Evolutionary conservation across 2,113 vertebrate genomes (phyloP).

Genomic region (Ctenodactylus gundi): DNA sequence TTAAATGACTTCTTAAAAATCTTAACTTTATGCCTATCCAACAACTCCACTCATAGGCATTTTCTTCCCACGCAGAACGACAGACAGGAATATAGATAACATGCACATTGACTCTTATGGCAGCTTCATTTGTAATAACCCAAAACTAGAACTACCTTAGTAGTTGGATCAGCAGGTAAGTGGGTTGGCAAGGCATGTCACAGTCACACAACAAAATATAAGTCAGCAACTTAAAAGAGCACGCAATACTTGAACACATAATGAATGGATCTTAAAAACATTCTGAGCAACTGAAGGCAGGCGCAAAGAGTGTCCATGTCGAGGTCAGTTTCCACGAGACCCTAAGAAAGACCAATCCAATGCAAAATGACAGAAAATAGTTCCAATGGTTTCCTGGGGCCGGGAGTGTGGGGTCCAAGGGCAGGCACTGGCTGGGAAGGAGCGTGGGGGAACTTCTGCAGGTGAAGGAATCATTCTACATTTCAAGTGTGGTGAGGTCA

Average conservation of each 20-base stretch:
- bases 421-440: background rate
- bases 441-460: background rate
- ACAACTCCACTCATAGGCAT: background rate
- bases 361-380: background rate
- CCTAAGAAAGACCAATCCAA: slow-evolving; percentile 12
- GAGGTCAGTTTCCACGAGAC: background rate
- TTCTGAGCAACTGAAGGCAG: background rate
- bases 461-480: background rate
- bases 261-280: background rate
- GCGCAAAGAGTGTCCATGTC: background rate
- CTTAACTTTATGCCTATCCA: background rate
- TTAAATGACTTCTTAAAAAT: background rate
- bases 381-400: background rate
- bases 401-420: background rate
- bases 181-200: background rate
- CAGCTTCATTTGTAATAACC: background rate
- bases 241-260: background rate
- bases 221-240: background rate
- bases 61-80: background rate
- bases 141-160: background rate
- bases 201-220: background rate
- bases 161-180: background rate
- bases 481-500: background rate
- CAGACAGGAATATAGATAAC: background rate
- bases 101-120: background rate